Evolutionary conservation across 2,888 invertebrate genomes (phyloP), one percentile per base, ranked within the genome.

Genomic region (Pristionchus exspectatus): DNA sequence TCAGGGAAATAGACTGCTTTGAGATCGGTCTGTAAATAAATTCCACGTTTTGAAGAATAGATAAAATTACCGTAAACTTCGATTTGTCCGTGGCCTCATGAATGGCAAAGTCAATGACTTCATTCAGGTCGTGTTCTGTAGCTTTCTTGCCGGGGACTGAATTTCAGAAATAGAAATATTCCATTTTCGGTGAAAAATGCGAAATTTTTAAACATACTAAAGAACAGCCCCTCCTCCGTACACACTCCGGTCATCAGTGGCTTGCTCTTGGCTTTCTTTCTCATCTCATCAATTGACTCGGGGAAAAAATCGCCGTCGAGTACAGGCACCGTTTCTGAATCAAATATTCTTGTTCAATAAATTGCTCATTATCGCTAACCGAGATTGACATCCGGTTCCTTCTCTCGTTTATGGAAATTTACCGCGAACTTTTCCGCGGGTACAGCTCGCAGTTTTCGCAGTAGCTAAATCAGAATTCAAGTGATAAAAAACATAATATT

Each of bases 11-110:
- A 16, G 92, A 90, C 74, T 92, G 93, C 50, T 93, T 92, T 74
- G 94, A 91, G 21, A 93, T 93, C 74, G 91, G 91, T 69, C 92
- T 90, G 38, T 92, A 91, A 77, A 91, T 91, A 21, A 9, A 38
- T 5, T 38, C 1, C 38, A 2, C 38, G 38, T 21, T 38, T 18
- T 72, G 33, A 14, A n/a, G 38, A 18, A 38, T 24, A 12, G 5
- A 16, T 24, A 21, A 77, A 14, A 24, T 38, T n/a, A n/a, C 16
- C 21, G 2, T 5, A 27, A 1, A 83, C 83, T 14, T 12, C 83
- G 24, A 54, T 4, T n/a, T 30, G 4, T 56, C 83, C 54, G n/a
- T 83, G 2, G 27, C n/a, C 10, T 54, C 83, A n/a, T 54, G 83
- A 1, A 54, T 10, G 9, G 83, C 54, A 2, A 18, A 21, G 1